Conservation (phyloP, 2,888 invertebrate species). For the Glaucopsyche alexis region DNA sequence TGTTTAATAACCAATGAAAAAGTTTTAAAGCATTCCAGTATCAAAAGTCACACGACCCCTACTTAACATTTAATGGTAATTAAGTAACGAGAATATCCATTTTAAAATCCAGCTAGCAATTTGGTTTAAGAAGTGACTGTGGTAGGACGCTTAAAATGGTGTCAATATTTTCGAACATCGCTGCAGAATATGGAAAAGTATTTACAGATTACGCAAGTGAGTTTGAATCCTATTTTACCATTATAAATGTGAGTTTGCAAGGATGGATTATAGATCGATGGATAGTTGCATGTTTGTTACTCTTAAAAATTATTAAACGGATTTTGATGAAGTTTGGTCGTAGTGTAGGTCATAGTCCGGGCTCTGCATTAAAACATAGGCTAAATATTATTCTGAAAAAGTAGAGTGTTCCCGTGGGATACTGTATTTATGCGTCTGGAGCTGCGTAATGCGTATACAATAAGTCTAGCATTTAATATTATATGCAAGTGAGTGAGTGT, state of each 20-base stretch:
- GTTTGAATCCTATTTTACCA: background rate
- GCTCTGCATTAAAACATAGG: no score
- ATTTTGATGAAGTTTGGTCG: no score
- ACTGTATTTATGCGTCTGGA: no score
- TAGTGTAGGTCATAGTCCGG: no score
- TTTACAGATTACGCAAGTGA: background rate
- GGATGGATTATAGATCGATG: no score
- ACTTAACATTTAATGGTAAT: background rate
- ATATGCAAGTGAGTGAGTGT: no score
- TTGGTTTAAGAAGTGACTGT: background rate
- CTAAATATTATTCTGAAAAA: no score
- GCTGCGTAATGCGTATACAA: no score
- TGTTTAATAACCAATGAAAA: background rate
- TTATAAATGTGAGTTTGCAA: background rate
- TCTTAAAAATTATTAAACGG: no score
- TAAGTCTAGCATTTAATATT: no score
- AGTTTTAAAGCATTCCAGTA: background rate
- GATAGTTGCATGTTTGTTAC: no score
- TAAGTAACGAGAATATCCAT: background rate
- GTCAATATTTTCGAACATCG: background rate
- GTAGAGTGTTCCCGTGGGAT: no score
- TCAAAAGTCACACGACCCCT: conserved; percentile 2
- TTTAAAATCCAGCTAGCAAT: background rate
- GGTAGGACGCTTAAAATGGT: background rate
- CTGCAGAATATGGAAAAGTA: background rate